These are phyloP conservation scores for Stenichneumon culpator DNA, from an alignment of 2,888 invertebrate genomes.

Conservation along the genomic window DNA sequence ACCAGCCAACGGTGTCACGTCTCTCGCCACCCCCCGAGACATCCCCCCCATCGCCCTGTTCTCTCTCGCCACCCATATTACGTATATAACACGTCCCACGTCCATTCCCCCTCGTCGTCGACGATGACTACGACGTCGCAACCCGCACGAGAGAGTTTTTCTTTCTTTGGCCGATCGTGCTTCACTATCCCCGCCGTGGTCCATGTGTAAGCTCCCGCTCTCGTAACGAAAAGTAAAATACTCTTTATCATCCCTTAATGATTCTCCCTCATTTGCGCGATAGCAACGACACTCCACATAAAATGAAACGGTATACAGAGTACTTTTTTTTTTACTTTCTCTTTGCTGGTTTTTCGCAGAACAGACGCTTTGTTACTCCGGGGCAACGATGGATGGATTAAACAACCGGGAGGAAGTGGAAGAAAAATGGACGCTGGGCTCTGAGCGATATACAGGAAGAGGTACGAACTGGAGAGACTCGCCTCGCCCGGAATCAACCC, in stretches of 20 bases:
- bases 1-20: slow-evolving; percentile 67
- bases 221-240: slow-evolving; percentile 37
- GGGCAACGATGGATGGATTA: not conserved
- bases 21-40: slow-evolving; percentile 62
- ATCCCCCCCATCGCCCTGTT: slow-evolving; percentile 33
- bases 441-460: slow-evolving; percentile 11
- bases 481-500: slow-evolving; percentile 77
- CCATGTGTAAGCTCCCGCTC: slow-evolving; percentile 25
- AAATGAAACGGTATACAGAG: not conserved
- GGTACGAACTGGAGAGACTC: slow-evolving; percentile 67
- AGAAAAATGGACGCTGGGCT: not conserved
- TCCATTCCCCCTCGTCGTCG: slow-evolving; percentile 56
- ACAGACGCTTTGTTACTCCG: no score
- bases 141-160: slow-evolving; percentile 13
- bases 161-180: slow-evolving; percentile 35
- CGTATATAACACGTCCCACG: slow-evolving; percentile 66
- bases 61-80: slow-evolving; percentile 59
- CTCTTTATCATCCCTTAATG: slow-evolving; percentile 62
- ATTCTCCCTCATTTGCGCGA: slow-evolving; percentile 24
- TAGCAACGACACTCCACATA: slow-evolving; percentile 1
- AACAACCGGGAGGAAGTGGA: not conserved
- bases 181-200: slow-evolving; percentile 34
- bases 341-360: no score
- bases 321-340: not conserved
- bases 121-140: slow-evolving; percentile 38